Evolutionary conservation across 2,797 vertebrate genomes (phyloP), one percentile per base, ranked within the genome.

Genomic region (Typhlichthys subterraneus): DNA sequence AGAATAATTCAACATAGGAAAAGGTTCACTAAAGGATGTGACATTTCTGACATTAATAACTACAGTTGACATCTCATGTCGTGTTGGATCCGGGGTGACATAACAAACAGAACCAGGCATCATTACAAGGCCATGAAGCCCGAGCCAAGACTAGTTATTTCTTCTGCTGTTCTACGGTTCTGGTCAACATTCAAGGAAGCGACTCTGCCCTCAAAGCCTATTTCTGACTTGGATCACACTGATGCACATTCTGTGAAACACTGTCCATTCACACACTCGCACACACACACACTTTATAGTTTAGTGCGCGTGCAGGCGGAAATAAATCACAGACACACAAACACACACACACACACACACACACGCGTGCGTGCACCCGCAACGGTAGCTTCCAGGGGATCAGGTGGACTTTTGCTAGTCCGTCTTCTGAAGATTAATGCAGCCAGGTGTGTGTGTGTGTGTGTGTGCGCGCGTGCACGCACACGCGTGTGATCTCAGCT

Each of bases 391-490:
- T 83, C 69, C 57, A 71, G 45, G 71, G 83, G 72, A 89, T 88
- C 84, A 85, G 85, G 78, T 83, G 82, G 81, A 82, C 82, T 82
- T 87, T 83, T 85, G 79, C 83, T 68, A 42, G 75, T 67, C 87
- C 84, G 85, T 73, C 23, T 86, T 81, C 74, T 13, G 55, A 81
- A 80, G 88, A 88, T 87, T 77, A 87, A 88, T 87, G 85, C 78
- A 71, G 52, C 81, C 87, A 88, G 84, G 86, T 87, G 84, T 74
- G 76, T 70, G 53, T 59, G 11, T 66, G 55, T 47, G 65, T 61
- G 50, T 19, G 31, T 53, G 38, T 48, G 66, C 76, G 79, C 71
- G 69, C 72, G 59, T 60, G 58, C 12, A 23, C 14, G 17, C 33
- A n/a, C 51, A 47, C 5, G 57, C n/a, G 57, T 48, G 57, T 12